phyloP scores from a whole-genome alignment of 2,888 invertebrate species.

The Amblyjoppa proteus region DNA sequence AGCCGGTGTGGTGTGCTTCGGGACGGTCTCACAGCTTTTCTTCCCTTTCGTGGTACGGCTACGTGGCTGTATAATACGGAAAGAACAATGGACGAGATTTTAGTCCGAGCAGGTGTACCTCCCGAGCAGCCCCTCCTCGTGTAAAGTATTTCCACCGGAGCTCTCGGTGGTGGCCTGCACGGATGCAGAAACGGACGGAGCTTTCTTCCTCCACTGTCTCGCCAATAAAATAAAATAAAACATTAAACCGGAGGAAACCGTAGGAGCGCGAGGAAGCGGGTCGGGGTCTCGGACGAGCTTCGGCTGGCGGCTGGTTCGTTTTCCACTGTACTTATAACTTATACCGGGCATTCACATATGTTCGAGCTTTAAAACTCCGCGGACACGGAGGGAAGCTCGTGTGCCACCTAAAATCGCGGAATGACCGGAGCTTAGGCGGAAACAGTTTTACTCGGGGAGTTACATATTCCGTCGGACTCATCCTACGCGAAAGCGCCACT shows the following conservation, averaged over 20 bases:
- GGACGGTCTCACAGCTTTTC: constrained; percentile 58
- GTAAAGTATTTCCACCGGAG: constrained; percentile 55
- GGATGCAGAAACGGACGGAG: constrained; percentile 30
- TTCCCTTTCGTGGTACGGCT: constrained; percentile 27
- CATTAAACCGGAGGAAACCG: constrained; percentile 65
- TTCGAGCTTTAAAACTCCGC: constrained; percentile 49
- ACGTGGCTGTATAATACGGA: constrained; percentile 43
- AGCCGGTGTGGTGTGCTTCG: constrained; percentile 67
- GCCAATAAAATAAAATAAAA: constrained; percentile 77
- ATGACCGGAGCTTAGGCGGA: constrained; percentile 43
- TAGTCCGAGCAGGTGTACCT: constrained; percentile 65
- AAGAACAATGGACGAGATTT: constrained; percentile 66
- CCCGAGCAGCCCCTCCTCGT: constrained; percentile 11
- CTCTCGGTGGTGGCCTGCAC: constrained; percentile 34
- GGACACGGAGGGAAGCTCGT: constrained; percentile 4
- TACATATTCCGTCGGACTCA: constrained; percentile 16
- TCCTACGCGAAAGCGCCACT: neutral
- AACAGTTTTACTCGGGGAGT: constrained; percentile 30
- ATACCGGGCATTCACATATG: constrained; percentile 46
- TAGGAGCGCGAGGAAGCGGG: neutral
- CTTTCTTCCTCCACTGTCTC: constrained; percentile 36
- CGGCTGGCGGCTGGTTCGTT: constrained; percentile 2
- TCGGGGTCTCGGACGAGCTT: constrained; percentile 15
- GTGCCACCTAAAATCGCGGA: constrained; percentile 53
- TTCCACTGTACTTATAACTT: constrained; percentile 5